Conservation (phyloP, 2,888 invertebrate genomes). For the Amaurobius ferox region DNA sequence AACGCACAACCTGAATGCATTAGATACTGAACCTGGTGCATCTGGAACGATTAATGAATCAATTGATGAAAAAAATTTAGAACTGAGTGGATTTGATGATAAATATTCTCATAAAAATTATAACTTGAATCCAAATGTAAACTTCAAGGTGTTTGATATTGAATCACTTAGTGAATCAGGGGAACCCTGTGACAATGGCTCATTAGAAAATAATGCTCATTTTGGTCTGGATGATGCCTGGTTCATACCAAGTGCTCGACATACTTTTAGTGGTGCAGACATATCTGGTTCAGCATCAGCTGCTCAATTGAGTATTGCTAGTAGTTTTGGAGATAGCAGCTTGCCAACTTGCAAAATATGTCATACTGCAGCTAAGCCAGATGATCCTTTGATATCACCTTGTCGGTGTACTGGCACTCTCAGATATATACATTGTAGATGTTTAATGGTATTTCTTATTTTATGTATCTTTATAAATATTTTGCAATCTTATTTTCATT, state of each 20-base stretch:
- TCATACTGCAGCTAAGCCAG: slow-evolving; percentile 77
- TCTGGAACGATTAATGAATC: slow-evolving; percentile 21
- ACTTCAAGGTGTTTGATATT: slow-evolving; percentile 69
- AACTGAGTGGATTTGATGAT: slow-evolving; percentile 32
- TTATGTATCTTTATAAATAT: background rate
- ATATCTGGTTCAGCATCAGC: slow-evolving; percentile 69
- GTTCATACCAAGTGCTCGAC: slow-evolving; percentile 64
- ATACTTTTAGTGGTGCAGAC: slow-evolving; percentile 57
- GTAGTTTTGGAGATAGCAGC: slow-evolving; percentile 68
- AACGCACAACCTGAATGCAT: background rate
- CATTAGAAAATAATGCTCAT: slow-evolving; percentile 61
- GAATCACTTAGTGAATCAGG: slow-evolving; percentile 71
- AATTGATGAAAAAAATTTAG: slow-evolving; percentile 26
- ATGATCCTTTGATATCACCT: slow-evolving; percentile 79
- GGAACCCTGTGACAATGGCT: slow-evolving; percentile 47
- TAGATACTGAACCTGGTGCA: slow-evolving; percentile 30
- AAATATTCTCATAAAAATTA: slow-evolving; percentile 31
- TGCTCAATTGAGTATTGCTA: slow-evolving; percentile 70
- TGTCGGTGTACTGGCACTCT: slow-evolving; percentile 81
- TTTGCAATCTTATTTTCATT: no score
- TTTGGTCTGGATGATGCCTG: slow-evolving; percentile 61
- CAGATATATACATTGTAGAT: slow-evolving; percentile 80
- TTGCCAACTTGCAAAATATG: slow-evolving; percentile 80
- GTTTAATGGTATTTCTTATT: slow-evolving; percentile 78
- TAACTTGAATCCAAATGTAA: slow-evolving; percentile 68